These are phyloP conservation scores for Crotalus tigris DNA, from an alignment of 2,113 vertebrate species.

Conservation along the genomic window DNA sequence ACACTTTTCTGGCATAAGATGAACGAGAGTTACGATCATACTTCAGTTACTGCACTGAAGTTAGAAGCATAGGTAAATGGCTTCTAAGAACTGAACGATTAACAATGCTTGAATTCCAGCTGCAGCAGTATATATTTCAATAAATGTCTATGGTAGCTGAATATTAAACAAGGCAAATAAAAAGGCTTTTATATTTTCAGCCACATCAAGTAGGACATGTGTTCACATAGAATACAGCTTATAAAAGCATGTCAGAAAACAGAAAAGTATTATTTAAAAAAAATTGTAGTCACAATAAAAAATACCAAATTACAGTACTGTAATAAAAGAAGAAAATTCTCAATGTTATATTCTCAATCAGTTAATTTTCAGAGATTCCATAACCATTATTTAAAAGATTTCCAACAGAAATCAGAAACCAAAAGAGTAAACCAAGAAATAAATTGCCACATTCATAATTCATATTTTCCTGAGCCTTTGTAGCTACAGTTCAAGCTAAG, in stretches of 20 bases:
- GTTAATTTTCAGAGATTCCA: background rate
- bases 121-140: slow-evolving; percentile 35
- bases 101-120: slow-evolving; percentile 30
- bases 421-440: background rate
- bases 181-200: slow-evolving; percentile 32
- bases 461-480: background rate
- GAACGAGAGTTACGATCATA: background rate
- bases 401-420: background rate
- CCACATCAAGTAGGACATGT: slow-evolving; percentile 37
- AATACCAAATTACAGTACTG: background rate
- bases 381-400: background rate
- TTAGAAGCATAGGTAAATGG: background rate
- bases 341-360: background rate
- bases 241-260: background rate
- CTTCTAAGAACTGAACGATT: slow-evolving; percentile 15
- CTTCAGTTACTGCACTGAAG: background rate
- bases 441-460: background rate
- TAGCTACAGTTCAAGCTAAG: background rate
- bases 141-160: slow-evolving; percentile 55
- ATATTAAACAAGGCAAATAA: slow-evolving; percentile 45
- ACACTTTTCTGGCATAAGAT: background rate
- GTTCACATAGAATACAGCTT: background rate
- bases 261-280: background rate
- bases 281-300: background rate
- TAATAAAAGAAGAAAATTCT: background rate